phyloP scores from a whole-genome alignment of 2,797 vertebrate species.

The Xenops minutus region DNA sequence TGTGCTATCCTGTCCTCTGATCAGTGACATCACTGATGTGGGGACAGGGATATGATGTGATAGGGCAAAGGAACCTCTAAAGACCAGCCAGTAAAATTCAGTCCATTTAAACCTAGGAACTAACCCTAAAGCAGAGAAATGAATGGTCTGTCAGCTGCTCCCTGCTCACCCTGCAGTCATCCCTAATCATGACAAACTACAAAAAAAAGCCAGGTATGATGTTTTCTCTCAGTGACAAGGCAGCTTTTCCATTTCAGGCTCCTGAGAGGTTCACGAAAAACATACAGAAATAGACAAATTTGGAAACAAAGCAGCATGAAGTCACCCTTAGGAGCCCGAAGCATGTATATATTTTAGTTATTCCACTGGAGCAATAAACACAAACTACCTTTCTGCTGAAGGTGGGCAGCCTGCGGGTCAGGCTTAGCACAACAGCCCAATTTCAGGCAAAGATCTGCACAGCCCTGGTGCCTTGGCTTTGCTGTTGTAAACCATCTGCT shows the following conservation, averaged over 20 bases:
- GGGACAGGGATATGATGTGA: background rate
- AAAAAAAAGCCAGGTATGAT: background rate
- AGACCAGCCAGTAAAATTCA: background rate
- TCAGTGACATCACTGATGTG: background rate
- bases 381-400: background rate
- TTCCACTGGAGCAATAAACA: background rate
- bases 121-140: background rate
- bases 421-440: background rate
- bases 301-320: background rate
- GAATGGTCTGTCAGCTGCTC: fast-evolving
- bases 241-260: background rate
- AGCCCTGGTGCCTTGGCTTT: constrained; percentile 49
- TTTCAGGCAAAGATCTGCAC: background rate
- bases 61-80: background rate
- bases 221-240: background rate
- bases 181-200: background rate
- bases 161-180: background rate
- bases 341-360: background rate
- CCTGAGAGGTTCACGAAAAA: background rate
- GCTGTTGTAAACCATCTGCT: constrained; percentile 59
- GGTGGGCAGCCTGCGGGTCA: background rate
- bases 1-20: background rate
- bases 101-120: background rate
- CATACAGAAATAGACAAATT: background rate
- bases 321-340: background rate